Base-by-base conservation (phyloP, 2,888 invertebrate species). In the Pseudeuparius sepicola region DNA sequence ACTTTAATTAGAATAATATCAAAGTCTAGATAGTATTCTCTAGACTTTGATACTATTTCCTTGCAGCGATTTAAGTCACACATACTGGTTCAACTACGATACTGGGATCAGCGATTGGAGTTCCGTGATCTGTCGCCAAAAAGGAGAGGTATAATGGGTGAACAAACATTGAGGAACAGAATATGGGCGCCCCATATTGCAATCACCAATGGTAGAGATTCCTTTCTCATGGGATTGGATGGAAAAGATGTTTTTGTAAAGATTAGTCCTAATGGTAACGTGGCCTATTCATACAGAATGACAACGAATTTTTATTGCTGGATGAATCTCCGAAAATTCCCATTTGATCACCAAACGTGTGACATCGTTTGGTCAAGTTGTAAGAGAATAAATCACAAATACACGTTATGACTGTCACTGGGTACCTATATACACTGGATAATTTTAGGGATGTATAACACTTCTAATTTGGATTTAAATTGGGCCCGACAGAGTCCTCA, bases 31-130 rank as follows among this genome's bases (percentile, higher is more conserved):
- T n/a, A n/a, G n/a, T n/a, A n/a, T n/a, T n/a, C n/a, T n/a, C n/a
- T n/a, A n/a, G n/a, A n/a, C n/a, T n/a, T n/a, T n/a, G n/a, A n/a
- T n/a, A n/a, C n/a, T n/a, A n/a, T n/a, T n/a, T n/a, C n/a, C n/a
- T n/a, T n/a, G n/a, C n/a, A 83, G 76, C 84, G 87, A 65, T 86
- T 86, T 57, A 83, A 84, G 57, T 73, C 86, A 17, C 85, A 85
- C 54, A 78, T 85, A 49, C 67, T 88, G 38, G 67, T 87, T 2
- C 83, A 86, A 63, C 71, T 84, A 43, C 72, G 83, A 13, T 89
- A 84, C 68, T 65, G 71, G 11, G 88, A 88, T 57, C 68, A 70
- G 0, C 68, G 88, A 7, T 61, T 88, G 5, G 72, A 71, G 2
- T 85, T 78, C 55, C 64, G 70, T 2, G 62, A 74, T 13, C 71